Conservation (phyloP, 2,888 invertebrate species). For the Calliphora vomitoria region DNA sequence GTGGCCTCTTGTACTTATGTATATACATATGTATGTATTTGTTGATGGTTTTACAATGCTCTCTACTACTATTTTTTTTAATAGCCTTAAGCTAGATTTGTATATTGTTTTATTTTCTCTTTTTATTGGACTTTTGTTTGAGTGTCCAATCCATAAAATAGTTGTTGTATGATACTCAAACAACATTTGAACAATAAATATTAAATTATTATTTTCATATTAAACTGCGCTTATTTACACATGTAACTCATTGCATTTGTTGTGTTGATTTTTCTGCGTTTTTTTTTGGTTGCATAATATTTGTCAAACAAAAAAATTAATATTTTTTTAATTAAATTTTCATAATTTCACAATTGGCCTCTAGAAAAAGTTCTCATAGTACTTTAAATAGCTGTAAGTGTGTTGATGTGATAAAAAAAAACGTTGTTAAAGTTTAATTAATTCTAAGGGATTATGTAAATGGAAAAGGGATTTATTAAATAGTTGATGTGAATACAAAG, state of each 20-base stretch:
- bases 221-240: slow-evolving; percentile 48
- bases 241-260: slow-evolving; percentile 35
- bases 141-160: slow-evolving; percentile 52
- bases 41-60: slow-evolving; percentile 33
- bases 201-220: slow-evolving; percentile 32
- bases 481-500: no score
- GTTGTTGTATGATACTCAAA: slow-evolving; percentile 24
- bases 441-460: neutral
- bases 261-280: neutral
- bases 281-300: slow-evolving; percentile 40
- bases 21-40: neutral
- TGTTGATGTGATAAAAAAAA: slow-evolving; percentile 6
- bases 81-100: slow-evolving; percentile 60
- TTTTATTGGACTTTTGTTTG: slow-evolving; percentile 34
- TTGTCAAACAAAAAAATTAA: slow-evolving; percentile 14
- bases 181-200: slow-evolving; percentile 23
- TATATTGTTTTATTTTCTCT: slow-evolving; percentile 33
- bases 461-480: neutral
- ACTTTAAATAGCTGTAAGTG: slow-evolving; percentile 18
- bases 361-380: slow-evolving; percentile 11
- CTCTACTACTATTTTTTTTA: slow-evolving; percentile 33
- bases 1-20: slow-evolving; percentile 58
- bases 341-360: slow-evolving; percentile 38
- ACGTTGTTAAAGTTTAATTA: slow-evolving; percentile 7
- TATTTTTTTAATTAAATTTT: slow-evolving; percentile 51